Evolutionary conservation across 2,888 invertebrate species (phyloP).

Genomic region (Aethes cnicana): DNA sequence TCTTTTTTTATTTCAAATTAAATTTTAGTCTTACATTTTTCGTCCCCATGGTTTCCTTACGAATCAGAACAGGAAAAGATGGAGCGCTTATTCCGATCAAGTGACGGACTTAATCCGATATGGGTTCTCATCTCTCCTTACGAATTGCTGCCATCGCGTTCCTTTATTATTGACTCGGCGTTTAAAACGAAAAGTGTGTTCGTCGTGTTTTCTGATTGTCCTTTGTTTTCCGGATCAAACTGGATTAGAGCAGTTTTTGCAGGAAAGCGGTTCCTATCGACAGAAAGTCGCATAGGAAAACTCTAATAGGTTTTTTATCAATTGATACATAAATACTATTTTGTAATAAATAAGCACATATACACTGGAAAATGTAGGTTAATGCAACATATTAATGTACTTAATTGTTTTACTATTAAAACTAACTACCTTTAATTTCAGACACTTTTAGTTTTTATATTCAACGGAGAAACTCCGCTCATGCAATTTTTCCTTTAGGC

Average conservation of each 20-base stretch:
- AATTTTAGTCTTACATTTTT: not conserved
- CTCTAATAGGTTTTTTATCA: too few relatives aligned
- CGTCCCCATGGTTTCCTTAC: slow-evolving; percentile 34
- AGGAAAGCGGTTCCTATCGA: not conserved
- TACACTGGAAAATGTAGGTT: too few relatives aligned
- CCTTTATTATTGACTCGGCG: slow-evolving; percentile 17
- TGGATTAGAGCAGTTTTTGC: not conserved
- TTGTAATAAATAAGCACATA: too few relatives aligned
- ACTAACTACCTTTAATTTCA: too few relatives aligned
- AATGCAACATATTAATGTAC: too few relatives aligned
- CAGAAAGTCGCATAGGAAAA: too few relatives aligned
- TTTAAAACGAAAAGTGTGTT: slow-evolving; percentile 20
- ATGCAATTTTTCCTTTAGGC: too few relatives aligned
- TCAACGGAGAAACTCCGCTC: too few relatives aligned
- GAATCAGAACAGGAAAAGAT: slow-evolving; percentile 43
- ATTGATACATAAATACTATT: too few relatives aligned
- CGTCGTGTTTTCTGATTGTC: slow-evolving; percentile 2
- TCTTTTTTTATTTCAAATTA: not conserved
- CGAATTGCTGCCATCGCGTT: slow-evolving; percentile 26
- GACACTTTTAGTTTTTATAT: too few relatives aligned
- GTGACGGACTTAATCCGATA: slow-evolving; percentile 38
- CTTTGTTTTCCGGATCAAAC: not conserved
- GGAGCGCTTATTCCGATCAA: slow-evolving; percentile 44
- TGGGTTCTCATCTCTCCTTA: slow-evolving; percentile 37
- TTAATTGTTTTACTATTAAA: too few relatives aligned